Base-by-base conservation (phyloP, 2,113 vertebrate species). In the Salminus brasiliensis region DNA sequence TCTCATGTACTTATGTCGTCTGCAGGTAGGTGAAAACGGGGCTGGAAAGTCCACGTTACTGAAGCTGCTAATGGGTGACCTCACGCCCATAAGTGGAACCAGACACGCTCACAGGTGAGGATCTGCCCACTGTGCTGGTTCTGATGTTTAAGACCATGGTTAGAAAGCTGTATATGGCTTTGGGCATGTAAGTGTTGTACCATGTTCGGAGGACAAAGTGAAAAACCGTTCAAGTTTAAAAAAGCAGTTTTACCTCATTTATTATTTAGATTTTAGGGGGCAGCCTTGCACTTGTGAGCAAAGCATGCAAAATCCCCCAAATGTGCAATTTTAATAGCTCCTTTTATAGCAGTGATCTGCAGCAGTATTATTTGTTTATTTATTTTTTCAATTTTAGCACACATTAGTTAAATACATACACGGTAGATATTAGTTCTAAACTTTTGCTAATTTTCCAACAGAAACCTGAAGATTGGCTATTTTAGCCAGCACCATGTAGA, bases 401-500 rank as follows among this genome's bases (percentile, higher is more conserved):
- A 6, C 43, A 45, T 1, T 45, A 45, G 16, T 47, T 47, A 47
- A 12, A 2, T 12, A 8, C 2, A 34, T 47, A 18, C 27, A 1
- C 11, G 62, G 39, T 18, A 52, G 0, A 0, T 6, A 34, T 16
- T 8, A 7, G 30, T 29, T 25, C n/a, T 21, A 30, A 30, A 49
- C 66, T 16, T 55, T 16, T 87, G 9, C 0, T 73, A 57, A 5
- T 21, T 69, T 77, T 81, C 32, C 30, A 0, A 76, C 91, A 99
- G 98, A 91, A 98, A 96, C 87, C 85, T 99, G 60, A 99, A 99
- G 92, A 96, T 99, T 0, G 98, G 98, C 39, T 99, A 98, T 86
- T 99, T 99, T 87, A 98, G 96, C 81, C 97, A 99, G 89, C 98
- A 99, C 81, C 98, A 99, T 0, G 97, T 99, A 76, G 98, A 99